Base-by-base conservation (phyloP, 1,140 invertebrate genomes). In the Pogonus chalceus region DNA sequence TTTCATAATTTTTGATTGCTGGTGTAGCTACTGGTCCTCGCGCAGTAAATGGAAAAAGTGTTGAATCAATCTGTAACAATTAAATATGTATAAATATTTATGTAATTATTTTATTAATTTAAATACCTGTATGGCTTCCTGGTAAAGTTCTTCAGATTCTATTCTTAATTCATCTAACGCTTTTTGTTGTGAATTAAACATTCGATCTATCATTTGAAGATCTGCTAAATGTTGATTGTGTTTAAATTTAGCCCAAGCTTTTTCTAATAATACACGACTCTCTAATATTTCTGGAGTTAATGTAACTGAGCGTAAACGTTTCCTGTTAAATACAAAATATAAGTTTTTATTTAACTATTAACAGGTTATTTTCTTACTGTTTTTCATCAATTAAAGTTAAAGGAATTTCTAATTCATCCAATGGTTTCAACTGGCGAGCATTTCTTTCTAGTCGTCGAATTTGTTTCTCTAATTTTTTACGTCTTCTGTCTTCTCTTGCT, bases 111-210 rank as follows among this genome's bases (percentile, higher is more conserved):
- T 43, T 23, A n/a, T 47, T 58, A 35, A 48, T 47, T 50, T 53
- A 57, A 55, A 51, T 73, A 88, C 85, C 75, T 83, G 76, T 60
- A 93, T 79, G 12, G 91, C 91, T 67, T 83, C 83, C 65, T 83
- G 73, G 66, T 92, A 95, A 0, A 95, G 71, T 35, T 90, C 83
- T 65, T 88, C 83, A 0, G 89, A 93, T 61, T 83, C 87, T 23
- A 75, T 72, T 62, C 79, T 77, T 0, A 96, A 69, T 65, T 87
- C 84, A 51, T 85, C 77, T 1, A 95, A 70, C 3, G 92, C 91
- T 62, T 74, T 81, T 60, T 82, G 74, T 67, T 94, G 90, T 0
- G 86, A 77, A 49, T 69, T 67, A 16, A 81, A 60, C 1, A 90
- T 73, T 20, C 77, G 74, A 59, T 87, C 80, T 37, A 92, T 76